Evolutionary conservation across 2,113 vertebrate species (phyloP).

Genomic region (Urocolius indicus): DNA sequence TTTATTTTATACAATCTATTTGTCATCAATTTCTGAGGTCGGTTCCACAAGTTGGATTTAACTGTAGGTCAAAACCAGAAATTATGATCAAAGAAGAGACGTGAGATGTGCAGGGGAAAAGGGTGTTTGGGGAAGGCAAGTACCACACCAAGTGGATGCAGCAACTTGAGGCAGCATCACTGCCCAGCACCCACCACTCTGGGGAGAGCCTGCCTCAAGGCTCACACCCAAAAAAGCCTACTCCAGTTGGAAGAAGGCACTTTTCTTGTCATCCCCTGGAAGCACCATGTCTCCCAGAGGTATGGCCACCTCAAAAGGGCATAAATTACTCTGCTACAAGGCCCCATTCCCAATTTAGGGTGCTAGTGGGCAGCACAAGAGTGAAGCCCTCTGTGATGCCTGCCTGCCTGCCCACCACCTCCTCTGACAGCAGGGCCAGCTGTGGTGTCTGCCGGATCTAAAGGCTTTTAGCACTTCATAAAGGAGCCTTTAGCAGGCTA

Average conservation of each 20-base stretch:
- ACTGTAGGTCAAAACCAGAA: not conserved
- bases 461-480: slow-evolving; percentile 48
- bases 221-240: not conserved
- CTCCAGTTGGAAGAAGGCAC: not conserved
- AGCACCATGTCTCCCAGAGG: not conserved
- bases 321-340: not conserved
- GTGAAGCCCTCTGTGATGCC: not conserved
- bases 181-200: not conserved
- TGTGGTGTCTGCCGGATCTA: not conserved
- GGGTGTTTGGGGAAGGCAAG: not conserved
- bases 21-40: not conserved
- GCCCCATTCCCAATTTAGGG: no score
- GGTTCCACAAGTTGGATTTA: not conserved
- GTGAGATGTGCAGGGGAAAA: not conserved
- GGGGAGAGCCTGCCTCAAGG: not conserved
- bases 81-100: not conserved
- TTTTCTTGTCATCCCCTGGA: not conserved
- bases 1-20: not conserved
- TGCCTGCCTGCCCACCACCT: not conserved
- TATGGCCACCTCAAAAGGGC: not conserved
- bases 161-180: not conserved
- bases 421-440: not conserved
- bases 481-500: slow-evolving; percentile 29
- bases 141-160: fast-evolving
- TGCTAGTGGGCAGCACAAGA: not conserved